Percentiles rank a stretch among this genome's conserved stretches.
Conservation (phyloP, 2,113 vertebrate species). For the Odocoileus hemionus region DNA sequence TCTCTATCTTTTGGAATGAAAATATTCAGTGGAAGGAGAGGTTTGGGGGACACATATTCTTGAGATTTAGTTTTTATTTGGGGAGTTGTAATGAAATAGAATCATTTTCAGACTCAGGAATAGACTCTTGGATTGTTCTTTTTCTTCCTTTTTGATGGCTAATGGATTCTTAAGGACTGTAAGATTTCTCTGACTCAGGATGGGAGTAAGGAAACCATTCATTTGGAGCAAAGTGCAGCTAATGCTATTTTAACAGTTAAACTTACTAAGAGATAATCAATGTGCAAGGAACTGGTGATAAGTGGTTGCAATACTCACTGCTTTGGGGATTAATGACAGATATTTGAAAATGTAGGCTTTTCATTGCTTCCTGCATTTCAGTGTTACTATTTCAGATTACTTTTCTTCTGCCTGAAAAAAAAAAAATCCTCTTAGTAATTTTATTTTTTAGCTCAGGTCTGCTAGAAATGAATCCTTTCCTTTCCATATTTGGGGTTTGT, state of each 20-base stretch:
- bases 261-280: background rate
- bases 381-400: background rate
- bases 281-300: background rate
- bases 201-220: background rate
- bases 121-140: background rate
- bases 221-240: background rate
- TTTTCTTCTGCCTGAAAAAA: constrained; percentile 4
- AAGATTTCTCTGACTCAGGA: background rate
- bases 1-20: constrained; percentile 28
- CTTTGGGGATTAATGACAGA: background rate
- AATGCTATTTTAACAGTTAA: background rate
- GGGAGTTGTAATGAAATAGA: background rate
- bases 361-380: background rate
- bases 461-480: background rate
- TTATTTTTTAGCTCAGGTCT: background rate
- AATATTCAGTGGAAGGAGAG: background rate
- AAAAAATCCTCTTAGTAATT: background rate
- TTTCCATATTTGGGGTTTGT: background rate
- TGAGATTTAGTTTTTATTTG: background rate
- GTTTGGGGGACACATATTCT: background rate
- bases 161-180: background rate
- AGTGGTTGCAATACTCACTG: background rate
- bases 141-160: background rate
- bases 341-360: background rate
- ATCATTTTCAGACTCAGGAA: background rate